Percentiles rank a stretch among this genome's conserved stretches.
phyloP scores from a whole-genome alignment of 2,113 vertebrate genomes.

The Corapipo altera region DNA sequence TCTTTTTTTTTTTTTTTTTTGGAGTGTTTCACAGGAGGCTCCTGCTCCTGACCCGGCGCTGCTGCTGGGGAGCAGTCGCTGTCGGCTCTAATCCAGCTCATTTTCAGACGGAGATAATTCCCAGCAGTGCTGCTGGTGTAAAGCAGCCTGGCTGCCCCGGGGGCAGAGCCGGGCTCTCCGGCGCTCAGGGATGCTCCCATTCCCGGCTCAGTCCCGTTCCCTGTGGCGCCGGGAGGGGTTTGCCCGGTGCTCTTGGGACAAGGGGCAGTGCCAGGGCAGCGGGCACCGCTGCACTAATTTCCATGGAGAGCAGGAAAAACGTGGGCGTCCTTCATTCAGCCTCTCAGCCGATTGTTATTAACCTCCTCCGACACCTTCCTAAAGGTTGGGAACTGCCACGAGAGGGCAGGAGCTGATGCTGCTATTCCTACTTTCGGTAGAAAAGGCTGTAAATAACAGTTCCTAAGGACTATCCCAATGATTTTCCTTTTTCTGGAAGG shows the following conservation, averaged over 20 bases:
- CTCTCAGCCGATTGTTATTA: no score
- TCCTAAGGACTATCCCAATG: neutral
- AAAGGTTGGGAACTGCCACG: neutral
- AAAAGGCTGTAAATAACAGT: neutral
- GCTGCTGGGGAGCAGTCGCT: neutral
- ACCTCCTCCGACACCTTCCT: neutral
- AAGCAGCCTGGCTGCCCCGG: neutral
- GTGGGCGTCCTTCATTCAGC: neutral
- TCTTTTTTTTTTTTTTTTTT: neutral
- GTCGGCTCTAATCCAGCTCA: neutral
- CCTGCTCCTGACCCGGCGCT: neutral
- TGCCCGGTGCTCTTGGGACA: neutral
- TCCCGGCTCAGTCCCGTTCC: accelerated
- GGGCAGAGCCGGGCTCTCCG: accelerated
- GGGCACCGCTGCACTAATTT: neutral
- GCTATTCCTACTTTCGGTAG: accelerated
- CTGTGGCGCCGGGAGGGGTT: accelerated
- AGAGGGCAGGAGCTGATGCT: conserved; percentile 19
- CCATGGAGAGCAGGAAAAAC: neutral
- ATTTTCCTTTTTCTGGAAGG: neutral
- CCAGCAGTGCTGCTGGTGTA: neutral
- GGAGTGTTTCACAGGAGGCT: neutral
- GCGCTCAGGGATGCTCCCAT: neutral
- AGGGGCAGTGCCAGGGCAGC: neutral
- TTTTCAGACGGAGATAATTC: neutral